Evolutionary conservation across 2,888 invertebrate species (phyloP), one percentile per base, ranked within the genome.

Genomic region (Miltochrista miniata): DNA sequence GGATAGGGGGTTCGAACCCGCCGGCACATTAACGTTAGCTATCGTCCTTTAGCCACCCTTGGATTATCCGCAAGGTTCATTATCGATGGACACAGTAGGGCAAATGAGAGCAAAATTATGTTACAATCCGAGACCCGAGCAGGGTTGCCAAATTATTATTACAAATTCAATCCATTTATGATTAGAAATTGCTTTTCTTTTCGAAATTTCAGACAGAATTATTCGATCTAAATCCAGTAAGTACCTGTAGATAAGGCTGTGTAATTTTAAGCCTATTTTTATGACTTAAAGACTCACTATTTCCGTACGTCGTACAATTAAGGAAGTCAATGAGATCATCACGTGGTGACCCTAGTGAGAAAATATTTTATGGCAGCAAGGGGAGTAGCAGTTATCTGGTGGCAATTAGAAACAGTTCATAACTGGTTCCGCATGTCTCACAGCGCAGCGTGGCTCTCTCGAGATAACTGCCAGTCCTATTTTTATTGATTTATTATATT

Each of bases 21-120:
- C 49, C 45, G 48, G 53, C 54, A 55, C 58, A 59, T 55, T 68
- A 67, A 56, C 57, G 57, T 57, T 56, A 63, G 58, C 54, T 60
- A 49, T 60, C 41, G 57, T 43, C 58, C 43, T 43, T 55, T 48
- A 37, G 44, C 18, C 52, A 55, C 54, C 57, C 50, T 47, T 49
- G 58, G 54, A 52, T 61, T 48, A 47, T 53, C 51, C 44, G 49
- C 52, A 51, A 52, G 54, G 54, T 59, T 57, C 62, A 61, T 57
- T 59, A 65, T 48, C 42, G 48, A 39, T 54, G 46, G 47, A 39
- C 52, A 43, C 47, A 43, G 40, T 41, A 12, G 41, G 12, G 31
- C 39, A 51, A 65, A 58, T 54, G 56, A 52, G 43, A 40, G 45
- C 47, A n/a, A 51, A 59, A 66, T 59, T 55, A 51, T 59, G 51